Conservation (phyloP, 2,797 vertebrate genomes). For the Syngnathus rostellatus region DNA sequence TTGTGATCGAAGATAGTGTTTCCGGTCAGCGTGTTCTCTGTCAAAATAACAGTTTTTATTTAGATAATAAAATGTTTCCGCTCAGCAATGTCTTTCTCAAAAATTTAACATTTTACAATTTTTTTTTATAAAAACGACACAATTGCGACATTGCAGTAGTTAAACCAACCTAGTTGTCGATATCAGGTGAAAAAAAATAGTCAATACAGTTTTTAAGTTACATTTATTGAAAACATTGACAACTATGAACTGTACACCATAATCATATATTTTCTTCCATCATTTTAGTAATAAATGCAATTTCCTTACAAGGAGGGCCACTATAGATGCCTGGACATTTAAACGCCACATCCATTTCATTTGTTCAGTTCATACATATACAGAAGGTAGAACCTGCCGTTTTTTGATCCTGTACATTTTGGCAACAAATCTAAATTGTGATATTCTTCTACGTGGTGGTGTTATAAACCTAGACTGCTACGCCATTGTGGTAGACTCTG, state of each 20-base stretch:
- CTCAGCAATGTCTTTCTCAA: not conserved
- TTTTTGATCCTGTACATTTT: conserved; percentile 41
- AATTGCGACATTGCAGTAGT: no score
- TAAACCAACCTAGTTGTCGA: not conserved
- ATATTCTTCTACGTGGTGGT: conserved; percentile 23
- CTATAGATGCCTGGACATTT: conserved; percentile 9
- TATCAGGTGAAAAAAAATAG: not conserved
- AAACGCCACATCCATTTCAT: not conserved
- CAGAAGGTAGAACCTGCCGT: conserved; percentile 13
- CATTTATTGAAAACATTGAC: conserved; percentile 67
- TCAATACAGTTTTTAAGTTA: conserved; percentile 50
- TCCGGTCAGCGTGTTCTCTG: conserved; percentile 46
- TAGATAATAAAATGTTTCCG: not conserved
- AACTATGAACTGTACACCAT: conserved; percentile 63
- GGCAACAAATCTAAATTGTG: conserved; percentile 32
- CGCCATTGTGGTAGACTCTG: conserved; percentile 27
- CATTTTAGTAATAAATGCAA: conserved; percentile 65
- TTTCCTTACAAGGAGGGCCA: conserved; percentile 62
- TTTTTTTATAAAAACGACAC: no score
- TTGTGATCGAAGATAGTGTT: conserved; percentile 6
- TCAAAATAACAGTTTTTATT: conserved; percentile 23
- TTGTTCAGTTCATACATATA: conserved; percentile 27
- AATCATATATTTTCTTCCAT: conserved; percentile 37
- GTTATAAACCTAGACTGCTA: conserved; percentile 30
- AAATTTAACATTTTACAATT: no score